Evolutionary conservation across 2,797 vertebrate genomes (phyloP), one percentile per base, ranked within the genome.

Genomic region (Eidolon dupreanum): DNA sequence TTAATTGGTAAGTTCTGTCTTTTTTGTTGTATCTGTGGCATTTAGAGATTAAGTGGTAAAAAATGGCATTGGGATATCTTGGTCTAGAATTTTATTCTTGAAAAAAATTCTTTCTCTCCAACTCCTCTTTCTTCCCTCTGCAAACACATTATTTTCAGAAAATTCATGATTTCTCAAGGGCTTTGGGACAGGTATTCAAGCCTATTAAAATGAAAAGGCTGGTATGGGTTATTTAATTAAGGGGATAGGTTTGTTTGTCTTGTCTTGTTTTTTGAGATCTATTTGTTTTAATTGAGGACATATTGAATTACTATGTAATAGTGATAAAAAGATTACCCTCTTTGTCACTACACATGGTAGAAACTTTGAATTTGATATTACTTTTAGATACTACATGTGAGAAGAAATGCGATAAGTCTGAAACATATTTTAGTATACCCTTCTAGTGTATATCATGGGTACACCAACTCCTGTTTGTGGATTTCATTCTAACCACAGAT

Each of bases 1-100:
- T 99, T 99, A 90, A 99, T 99, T 99, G 99, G 99, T 99, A 99
- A 99, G 99, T 96, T 86, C 10, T 96, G n/a, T 94, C 77, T 97
- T 94, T 65, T 92, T 55, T 96, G 89, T 31, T 92, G 70, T 77
- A 71, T 98, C 93, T 38, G 95, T 93, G 88, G 53, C 43, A 24
- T 96, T 98, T 93, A 93, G 93, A 49, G 94, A 38, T 59, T 28
- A 83, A 97, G 81, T 71, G 77, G 75, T 94, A 33, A 94, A 94
- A 92, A 79, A 57, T 94, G 51, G 94, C 59, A 43, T 84, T 94
- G 97, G 71, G 94, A 94, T 96, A 97, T 98, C 94, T 93, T 97
- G 90, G 95, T 97, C 96, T 96, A 78, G 49, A 71, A 78, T 94
- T 97, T 94, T 88, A 59, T 74, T 74, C 6, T 71, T 84, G 20